These are phyloP conservation scores for Nyctalus aviator DNA, from an alignment of 2,797 vertebrate genomes.

Conservation along the genomic window DNA sequence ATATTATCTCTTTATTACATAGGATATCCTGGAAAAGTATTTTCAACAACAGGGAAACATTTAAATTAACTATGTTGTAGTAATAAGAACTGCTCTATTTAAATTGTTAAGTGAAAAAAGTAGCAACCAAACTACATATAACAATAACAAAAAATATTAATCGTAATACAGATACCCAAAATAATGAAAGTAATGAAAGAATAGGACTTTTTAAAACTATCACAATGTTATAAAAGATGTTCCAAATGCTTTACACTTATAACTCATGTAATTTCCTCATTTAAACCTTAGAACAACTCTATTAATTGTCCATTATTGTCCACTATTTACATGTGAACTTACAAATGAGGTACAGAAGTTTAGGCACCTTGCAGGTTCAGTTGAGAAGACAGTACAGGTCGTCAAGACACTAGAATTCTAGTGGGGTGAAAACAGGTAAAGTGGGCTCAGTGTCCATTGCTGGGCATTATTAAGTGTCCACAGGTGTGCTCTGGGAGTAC, in stretches of 20 bases:
- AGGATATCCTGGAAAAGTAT: not conserved
- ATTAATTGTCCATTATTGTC: not conserved
- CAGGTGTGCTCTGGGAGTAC: too few relatives aligned
- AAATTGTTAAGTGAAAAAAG: not conserved
- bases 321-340: not conserved
- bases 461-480: too few relatives aligned
- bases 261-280: not conserved
- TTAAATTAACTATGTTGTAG: not conserved
- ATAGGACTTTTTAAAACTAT: not conserved
- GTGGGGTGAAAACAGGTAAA: too few relatives aligned
- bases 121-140: not conserved
- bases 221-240: not conserved
- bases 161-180: not conserved
- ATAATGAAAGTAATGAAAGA: not conserved
- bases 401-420: not conserved
- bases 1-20: too few relatives aligned
- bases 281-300: not conserved
- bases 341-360: not conserved
- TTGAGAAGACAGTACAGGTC: not conserved
- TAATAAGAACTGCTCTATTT: not conserved
- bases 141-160: not conserved
- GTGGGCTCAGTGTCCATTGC: too few relatives aligned
- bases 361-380: not conserved
- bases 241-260: not conserved
- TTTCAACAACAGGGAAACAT: not conserved